Evolutionary conservation across 2,888 invertebrate species (phyloP), one percentile per base, ranked within the genome.

Genomic region (Artemia sp.): DNA sequence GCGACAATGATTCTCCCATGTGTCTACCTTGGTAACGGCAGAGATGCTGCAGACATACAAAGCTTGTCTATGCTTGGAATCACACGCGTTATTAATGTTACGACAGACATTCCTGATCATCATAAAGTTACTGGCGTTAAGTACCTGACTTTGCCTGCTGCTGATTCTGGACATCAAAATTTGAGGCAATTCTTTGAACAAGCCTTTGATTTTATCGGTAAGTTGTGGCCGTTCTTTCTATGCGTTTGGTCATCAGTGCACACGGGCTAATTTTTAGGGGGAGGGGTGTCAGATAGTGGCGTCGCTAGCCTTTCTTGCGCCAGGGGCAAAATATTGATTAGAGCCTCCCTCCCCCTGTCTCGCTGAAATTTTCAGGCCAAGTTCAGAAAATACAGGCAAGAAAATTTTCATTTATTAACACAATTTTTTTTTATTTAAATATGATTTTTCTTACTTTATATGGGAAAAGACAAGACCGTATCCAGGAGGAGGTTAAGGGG

Each of bases 171-270:
- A 68, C 87, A 88, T 76, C 90, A 90, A 78, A 90, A 90, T 81
- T 85, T 90, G 72, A 87, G 87, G 76, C 90, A 90, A 82, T 90
- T 89, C 82, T 90, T 90, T 81, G 87, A 89, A 77, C 88, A 90
- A 78, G 88, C 90, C 75, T 88, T 86, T 78, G 85, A 87, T 76
- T 90, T 90, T 79, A 90, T 90, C 76, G 90, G 90, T 90, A 80
- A 85, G 86, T 78, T 67, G 69, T 10, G 10, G 19, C 8, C 64
- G 19, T 64, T 64, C 19, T 64, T 64, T 64, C 1, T 64, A 2
- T 64, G 24, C 24, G 8, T 19, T 8, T 10, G 10, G 9, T n/a
- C 51, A 12, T 24, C 14, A n/a, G n/a, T 24, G 67, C 50, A 14
- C 14, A 51, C 6, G 50, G 50, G 7, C n/a, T 19, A n/a, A 12